Conservation (phyloP, 2,888 invertebrate species). For the Balanococcus diminutus region DNA sequence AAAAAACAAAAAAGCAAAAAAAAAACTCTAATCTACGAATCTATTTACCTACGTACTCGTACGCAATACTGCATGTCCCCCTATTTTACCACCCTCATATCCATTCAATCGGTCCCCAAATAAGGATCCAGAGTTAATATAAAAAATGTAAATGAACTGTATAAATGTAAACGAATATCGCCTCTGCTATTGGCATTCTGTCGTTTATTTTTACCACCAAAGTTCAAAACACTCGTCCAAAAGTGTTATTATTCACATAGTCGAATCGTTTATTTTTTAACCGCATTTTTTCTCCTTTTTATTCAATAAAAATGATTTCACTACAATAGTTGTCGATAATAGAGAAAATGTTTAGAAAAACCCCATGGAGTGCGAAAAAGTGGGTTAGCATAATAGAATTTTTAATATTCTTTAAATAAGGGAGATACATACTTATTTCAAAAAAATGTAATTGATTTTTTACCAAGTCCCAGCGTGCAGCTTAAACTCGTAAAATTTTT, state of each 20-base stretch:
- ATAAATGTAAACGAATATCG: neutral
- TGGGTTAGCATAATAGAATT: too few species aligned
- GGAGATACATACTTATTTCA: too few species aligned
- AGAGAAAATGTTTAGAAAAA: neutral
- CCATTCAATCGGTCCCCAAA: neutral
- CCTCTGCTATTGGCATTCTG: neutral
- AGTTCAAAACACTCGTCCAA: conserved; percentile 1
- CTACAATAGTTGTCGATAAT: neutral
- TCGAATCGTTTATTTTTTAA: neutral
- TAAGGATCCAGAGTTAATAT: neutral
- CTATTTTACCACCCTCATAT: neutral
- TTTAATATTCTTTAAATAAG: too few species aligned
- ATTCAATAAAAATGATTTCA: neutral
- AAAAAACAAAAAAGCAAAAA: neutral
- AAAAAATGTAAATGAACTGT: conserved; percentile 37
- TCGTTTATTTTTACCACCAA: neutral
- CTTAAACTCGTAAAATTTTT: too few species aligned
- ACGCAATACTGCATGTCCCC: neutral
- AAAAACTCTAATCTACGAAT: conserved; percentile 2
- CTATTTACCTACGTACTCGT: neutral
- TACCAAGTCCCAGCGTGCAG: too few species aligned
- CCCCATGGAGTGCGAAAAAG: too few species aligned
- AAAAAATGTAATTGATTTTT: too few species aligned
- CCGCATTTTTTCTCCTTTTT: neutral
- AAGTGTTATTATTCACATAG: neutral